Percentiles rank a stretch among this genome's conserved stretches.
Evolutionary conservation across 2,113 vertebrate species (phyloP).

Genomic region (Coptodon bakossiorum): DNA sequence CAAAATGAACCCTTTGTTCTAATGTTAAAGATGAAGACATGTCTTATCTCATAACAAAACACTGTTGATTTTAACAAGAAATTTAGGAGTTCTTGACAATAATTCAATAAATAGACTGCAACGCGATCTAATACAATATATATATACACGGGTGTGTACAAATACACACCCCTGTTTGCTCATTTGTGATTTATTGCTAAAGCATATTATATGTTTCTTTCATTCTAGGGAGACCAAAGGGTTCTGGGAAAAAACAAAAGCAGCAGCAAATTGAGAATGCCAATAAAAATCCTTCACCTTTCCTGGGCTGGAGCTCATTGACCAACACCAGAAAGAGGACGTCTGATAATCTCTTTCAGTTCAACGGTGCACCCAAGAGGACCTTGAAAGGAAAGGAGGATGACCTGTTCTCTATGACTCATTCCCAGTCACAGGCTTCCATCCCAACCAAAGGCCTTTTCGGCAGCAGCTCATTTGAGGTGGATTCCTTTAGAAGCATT

Average conservation of each 20-base stretch:
- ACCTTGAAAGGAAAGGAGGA: slow-evolving; percentile 74
- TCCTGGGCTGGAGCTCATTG: slow-evolving; percentile 81
- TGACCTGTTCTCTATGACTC: slow-evolving; percentile 66
- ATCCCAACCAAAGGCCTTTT: slow-evolving; percentile 78
- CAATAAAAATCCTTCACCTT: slow-evolving; percentile 71
- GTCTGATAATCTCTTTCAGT: slow-evolving; percentile 82
- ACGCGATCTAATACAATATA: neutral
- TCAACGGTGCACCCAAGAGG: slow-evolving; percentile 80
- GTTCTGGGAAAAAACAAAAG: slow-evolving; percentile 77
- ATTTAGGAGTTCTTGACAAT: neutral
- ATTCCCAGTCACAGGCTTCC: slow-evolving; percentile 56
- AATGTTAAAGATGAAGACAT: neutral
- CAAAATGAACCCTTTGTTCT: neutral
- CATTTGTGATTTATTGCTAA: neutral
- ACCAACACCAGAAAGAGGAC: slow-evolving; percentile 78
- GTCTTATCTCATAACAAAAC: neutral
- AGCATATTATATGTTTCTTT: neutral
- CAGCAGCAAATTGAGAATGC: slow-evolving; percentile 64
- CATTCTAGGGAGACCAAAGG: slow-evolving; percentile 70
- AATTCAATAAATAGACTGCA: neutral
- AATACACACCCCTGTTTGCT: neutral
- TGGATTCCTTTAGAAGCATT: slow-evolving; percentile 93
- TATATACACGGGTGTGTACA: neutral
- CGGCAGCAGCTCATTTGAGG: slow-evolving; percentile 85
- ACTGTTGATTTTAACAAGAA: neutral